phyloP scores from a whole-genome alignment of 2,797 vertebrate species.

The Melanotaenia boesemani region DNA sequence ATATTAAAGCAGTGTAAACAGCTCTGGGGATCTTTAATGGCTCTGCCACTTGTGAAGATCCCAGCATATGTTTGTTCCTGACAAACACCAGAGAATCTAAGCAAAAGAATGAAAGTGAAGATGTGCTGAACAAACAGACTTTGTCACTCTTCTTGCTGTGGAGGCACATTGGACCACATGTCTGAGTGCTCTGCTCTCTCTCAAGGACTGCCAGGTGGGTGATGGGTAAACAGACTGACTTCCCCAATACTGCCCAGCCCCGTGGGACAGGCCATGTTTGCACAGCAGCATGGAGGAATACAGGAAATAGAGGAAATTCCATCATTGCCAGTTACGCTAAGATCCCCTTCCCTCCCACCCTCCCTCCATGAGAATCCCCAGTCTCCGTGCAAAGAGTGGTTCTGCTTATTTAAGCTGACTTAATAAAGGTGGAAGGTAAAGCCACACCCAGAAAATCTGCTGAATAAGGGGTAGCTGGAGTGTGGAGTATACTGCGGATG shows the following conservation, averaged over 20 bases:
- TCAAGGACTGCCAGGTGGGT: conserved; percentile 75
- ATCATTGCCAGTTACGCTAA: conserved; percentile 60
- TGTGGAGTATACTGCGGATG: conserved; percentile 30
- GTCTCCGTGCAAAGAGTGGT: conserved; percentile 33
- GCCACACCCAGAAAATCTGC: conserved; percentile 61
- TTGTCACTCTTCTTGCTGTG: conserved; percentile 31
- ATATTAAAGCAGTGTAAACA: conserved; percentile 60
- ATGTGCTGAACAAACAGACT: conserved; percentile 71
- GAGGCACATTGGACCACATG: conserved; percentile 34
- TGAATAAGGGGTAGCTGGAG: conserved; percentile 53
- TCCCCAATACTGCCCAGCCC: conserved; percentile 64
- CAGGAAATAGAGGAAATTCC: conserved; percentile 81
- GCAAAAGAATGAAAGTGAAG: conserved; percentile 52
- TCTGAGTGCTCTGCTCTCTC: conserved; percentile 63
- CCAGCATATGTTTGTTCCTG: conserved; percentile 43
- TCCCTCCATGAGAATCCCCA: not conserved
- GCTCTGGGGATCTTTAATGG: conserved; percentile 53
- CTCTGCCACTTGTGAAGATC: conserved; percentile 59
- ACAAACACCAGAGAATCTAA: conserved; percentile 46
- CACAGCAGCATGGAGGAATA: conserved; percentile 69
- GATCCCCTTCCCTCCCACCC: conserved; percentile 15
- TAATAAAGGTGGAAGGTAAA: conserved; percentile 58
- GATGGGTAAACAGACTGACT: conserved; percentile 76
- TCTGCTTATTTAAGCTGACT: conserved; percentile 65
- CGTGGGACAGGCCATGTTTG: conserved; percentile 71